These are phyloP conservation scores for Hypomecis punctinalis DNA, from an alignment of 2,888 invertebrate genomes.

Conservation along the genomic window DNA sequence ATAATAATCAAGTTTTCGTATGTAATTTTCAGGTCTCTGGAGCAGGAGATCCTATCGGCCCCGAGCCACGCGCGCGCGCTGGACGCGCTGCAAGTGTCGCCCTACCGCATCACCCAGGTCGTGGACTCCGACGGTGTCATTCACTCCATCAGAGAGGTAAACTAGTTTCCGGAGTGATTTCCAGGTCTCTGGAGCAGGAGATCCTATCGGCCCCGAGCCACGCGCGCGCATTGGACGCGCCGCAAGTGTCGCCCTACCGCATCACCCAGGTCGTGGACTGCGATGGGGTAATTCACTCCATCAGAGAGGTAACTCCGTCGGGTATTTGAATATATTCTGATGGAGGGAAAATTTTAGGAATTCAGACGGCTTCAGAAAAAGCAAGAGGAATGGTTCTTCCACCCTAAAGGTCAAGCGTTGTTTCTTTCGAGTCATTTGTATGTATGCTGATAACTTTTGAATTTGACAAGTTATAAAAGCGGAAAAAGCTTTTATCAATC, in stretches of 20 bases:
- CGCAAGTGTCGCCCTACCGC: conserved; percentile 89
- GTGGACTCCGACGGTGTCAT: conserved; percentile 90
- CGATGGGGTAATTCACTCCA: conserved; percentile 89
- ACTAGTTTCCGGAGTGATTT: conserved; percentile 31
- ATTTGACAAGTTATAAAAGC: no score
- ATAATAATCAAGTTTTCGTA: neutral
- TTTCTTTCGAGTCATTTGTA: no score
- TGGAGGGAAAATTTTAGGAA: no score
- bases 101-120: conserved; percentile 89
- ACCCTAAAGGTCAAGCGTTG: no score
- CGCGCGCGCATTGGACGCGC: conserved; percentile 79
- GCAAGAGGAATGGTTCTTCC: no score
- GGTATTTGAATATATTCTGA: no score
- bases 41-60: conserved; percentile 86
- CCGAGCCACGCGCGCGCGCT: conserved; percentile 68
- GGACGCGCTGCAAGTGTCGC: conserved; percentile 88
- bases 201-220: conserved; percentile 78
- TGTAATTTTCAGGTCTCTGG: conserved; percentile 78
- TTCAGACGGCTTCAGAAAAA: no score
- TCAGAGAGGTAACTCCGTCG: conserved; percentile 83
- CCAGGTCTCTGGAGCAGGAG: conserved; percentile 86
- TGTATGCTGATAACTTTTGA: no score
- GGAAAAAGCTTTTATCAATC: no score
- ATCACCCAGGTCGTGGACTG: conserved; percentile 90
- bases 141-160: conserved; percentile 88